These are phyloP conservation scores for Chaetophractus vellerosus DNA, from an alignment of 2,797 vertebrate genomes.

Conservation along the genomic window DNA sequence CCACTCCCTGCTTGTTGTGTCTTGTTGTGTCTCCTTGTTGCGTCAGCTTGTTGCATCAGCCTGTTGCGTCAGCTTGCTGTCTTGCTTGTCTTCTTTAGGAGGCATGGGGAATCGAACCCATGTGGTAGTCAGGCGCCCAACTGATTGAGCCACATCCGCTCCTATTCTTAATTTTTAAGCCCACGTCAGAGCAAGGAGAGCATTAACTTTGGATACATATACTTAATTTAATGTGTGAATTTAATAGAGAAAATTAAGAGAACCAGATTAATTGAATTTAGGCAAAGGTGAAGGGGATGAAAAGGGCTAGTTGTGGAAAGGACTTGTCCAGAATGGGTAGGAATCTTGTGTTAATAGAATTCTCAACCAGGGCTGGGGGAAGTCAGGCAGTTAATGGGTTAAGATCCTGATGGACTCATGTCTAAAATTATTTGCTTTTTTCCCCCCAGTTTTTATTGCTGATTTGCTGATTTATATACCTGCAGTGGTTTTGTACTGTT, in stretches of 20 bases:
- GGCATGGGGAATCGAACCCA: too few relatives aligned
- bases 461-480: constrained; percentile 97
- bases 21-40: too few relatives aligned
- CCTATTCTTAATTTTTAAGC: constrained; percentile 29
- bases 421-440: constrained; percentile 75
- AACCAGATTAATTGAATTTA: neutral
- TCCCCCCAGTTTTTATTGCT: constrained; percentile 93
- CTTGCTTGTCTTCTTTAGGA: too few relatives aligned
- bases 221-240: neutral
- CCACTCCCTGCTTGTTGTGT: too few relatives aligned
- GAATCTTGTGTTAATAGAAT: neutral
- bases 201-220: neutral
- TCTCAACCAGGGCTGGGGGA: neutral
- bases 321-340: too few relatives aligned
- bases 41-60: too few relatives aligned
- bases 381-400: neutral
- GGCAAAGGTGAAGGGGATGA: neutral
- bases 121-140: too few relatives aligned
- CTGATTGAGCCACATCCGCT: too few relatives aligned
- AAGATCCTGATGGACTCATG: neutral
- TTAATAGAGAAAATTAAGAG: constrained; percentile 41
- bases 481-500: constrained; percentile 96
- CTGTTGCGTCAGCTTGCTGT: too few relatives aligned
- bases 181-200: constrained; percentile 12
- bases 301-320: neutral